A percentile compares a stretch with the other conserved stretches of the same genome.
These are phyloP conservation scores for Ianthella basta DNA, from an alignment of 37 sponge, comb jelly and placozoan species.

Conservation along the genomic window DNA sequence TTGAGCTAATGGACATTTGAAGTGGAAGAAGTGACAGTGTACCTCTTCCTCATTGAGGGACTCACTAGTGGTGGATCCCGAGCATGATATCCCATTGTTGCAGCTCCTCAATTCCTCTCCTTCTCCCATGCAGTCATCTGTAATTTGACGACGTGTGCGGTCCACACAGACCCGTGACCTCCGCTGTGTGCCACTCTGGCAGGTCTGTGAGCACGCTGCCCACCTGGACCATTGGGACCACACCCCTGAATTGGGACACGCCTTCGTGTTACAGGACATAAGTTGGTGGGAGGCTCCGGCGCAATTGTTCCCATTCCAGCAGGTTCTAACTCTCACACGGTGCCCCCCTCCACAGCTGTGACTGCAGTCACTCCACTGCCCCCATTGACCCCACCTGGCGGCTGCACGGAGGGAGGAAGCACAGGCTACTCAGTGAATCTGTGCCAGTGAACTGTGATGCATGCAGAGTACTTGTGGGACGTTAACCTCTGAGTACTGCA, in stretches of 20 bases:
- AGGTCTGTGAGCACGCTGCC: conserved; percentile 56
- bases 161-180: conserved; percentile 34
- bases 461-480: too few relatives aligned
- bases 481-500: too few relatives aligned
- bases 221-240: conserved; percentile 46
- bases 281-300: background rate
- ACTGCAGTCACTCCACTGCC: conserved; percentile 70
- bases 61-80: too few relatives aligned
- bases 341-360: conserved; percentile 72
- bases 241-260: conserved; percentile 10
- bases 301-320: conserved; percentile 55
- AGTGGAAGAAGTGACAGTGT: too few relatives aligned
- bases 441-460: too few relatives aligned
- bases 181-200: conserved; percentile 39
- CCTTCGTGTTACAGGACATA: background rate
- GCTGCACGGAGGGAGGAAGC: background rate
- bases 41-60: too few relatives aligned
- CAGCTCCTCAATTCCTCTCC: too few relatives aligned
- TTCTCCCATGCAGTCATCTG: too few relatives aligned
- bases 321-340: conserved; percentile 49
- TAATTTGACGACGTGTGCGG: too few relatives aligned
- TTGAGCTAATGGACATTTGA: too few relatives aligned
- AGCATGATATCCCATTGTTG: too few relatives aligned
- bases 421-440: too few relatives aligned
- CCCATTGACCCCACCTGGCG: conserved; percentile 59